A percentile compares a stretch with the other conserved stretches of the same genome.
phyloP scores from a whole-genome alignment of 1,140 invertebrate genomes.

The Lasioglossum albipes region DNA sequence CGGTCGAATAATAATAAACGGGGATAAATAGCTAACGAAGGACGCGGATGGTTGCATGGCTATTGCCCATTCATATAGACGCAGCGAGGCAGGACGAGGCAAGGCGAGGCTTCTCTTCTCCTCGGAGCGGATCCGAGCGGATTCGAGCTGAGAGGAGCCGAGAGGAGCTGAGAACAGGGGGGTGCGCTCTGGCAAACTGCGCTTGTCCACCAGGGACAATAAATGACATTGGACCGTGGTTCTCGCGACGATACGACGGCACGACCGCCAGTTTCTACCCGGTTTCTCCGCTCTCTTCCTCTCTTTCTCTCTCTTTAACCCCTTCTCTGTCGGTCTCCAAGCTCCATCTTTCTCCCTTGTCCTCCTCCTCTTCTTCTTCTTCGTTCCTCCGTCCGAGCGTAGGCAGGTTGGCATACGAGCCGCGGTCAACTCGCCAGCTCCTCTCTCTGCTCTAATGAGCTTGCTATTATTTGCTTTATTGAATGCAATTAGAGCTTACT shows the following conservation, averaged over 20 bases:
- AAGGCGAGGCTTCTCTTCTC: background rate
- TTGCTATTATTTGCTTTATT: constrained; percentile 80
- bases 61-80: constrained; percentile 73
- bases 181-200: constrained; percentile 56
- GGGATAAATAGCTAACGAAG: constrained; percentile 73
- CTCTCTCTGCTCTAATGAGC: constrained; percentile 77
- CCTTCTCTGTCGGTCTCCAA: constrained; percentile 18
- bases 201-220: constrained; percentile 67
- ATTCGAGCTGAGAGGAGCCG: too few species aligned
- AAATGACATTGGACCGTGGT: constrained; percentile 74
- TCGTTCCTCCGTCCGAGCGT: constrained; percentile 62
- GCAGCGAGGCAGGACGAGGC: background rate
- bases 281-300: constrained; percentile 55
- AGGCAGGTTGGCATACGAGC: constrained; percentile 72
- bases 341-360: constrained; percentile 17
- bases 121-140: background rate
- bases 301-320: background rate
- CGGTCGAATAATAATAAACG: constrained; percentile 64
- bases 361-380: constrained; percentile 27
- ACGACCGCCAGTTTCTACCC: constrained; percentile 64
- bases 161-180: constrained; percentile 26
- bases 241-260: constrained; percentile 67
- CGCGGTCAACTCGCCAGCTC: constrained; percentile 71
- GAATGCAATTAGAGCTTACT: constrained; percentile 79
- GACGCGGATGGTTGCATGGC: constrained; percentile 69